Evolutionary conservation across 2,113 vertebrate genomes (phyloP).

Genomic region (Elephas maximus): DNA sequence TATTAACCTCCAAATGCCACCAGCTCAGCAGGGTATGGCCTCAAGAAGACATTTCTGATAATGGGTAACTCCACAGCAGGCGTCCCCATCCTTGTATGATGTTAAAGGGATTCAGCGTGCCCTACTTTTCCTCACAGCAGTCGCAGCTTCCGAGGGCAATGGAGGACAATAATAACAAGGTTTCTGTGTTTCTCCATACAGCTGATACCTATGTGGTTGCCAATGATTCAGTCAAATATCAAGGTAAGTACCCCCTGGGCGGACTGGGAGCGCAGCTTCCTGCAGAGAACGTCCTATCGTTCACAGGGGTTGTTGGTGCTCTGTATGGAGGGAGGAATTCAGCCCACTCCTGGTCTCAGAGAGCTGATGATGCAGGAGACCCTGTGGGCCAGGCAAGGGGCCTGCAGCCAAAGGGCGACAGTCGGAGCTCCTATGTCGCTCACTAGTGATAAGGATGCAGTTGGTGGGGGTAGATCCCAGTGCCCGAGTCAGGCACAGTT

Average conservation of each 20-base stretch:
- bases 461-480: fast-evolving
- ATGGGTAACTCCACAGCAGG: not conserved
- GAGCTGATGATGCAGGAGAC: not conserved
- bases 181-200: constrained; percentile 85
- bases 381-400: too few relatives aligned
- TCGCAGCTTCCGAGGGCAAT: not conserved
- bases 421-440: too few relatives aligned
- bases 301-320: not conserved
- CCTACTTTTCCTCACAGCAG: not conserved
- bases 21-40: constrained; percentile 30
- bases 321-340: not conserved
- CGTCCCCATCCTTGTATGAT: not conserved
- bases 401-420: too few relatives aligned
- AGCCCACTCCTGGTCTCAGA: not conserved
- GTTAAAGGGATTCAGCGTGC: not conserved
- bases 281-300: not conserved
- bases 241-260: constrained; percentile 91
- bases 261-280: not conserved
- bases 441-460: not conserved
- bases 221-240: constrained; percentile 99
- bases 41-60: constrained; percentile 56
- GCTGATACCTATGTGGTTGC: constrained; percentile 99
- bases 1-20: constrained; percentile 66
- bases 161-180: constrained; percentile 60
- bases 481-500: not conserved